Evolutionary conservation across 1,140 invertebrate species (phyloP).

Genomic region (Trichonephila clavipes): DNA sequence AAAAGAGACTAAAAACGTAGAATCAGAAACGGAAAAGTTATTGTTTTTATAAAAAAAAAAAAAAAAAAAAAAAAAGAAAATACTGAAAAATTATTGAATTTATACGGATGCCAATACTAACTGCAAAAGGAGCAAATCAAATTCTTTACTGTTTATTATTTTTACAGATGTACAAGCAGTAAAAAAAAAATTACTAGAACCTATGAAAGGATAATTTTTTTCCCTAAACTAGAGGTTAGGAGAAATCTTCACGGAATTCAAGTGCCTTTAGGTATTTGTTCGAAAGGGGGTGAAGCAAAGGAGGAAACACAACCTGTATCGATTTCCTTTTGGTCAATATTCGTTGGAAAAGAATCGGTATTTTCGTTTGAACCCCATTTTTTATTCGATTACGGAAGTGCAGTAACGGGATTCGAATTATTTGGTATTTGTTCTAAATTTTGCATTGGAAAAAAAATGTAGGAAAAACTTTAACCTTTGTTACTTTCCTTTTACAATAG

Average conservation of each 20-base stretch:
- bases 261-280: conserved; percentile 49
- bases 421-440: conserved; percentile 69
- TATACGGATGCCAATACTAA: conserved; percentile 24
- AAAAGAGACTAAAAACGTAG: background rate
- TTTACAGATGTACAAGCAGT: conserved; percentile 26
- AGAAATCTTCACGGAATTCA: conserved; percentile 25
- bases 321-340: conserved; percentile 69
- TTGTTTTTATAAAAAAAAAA: background rate
- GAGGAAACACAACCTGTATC: conserved; percentile 21
- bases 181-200: background rate
- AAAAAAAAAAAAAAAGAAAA: too few relatives aligned
- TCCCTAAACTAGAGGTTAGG: background rate
- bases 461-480: background rate
- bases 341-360: conserved; percentile 57
- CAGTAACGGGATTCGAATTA: conserved; percentile 68
- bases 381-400: conserved; percentile 60
- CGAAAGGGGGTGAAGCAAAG: background rate
- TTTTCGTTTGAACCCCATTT: conserved; percentile 66
- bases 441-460: conserved; percentile 8
- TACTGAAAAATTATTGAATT: conserved; percentile 2
- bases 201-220: background rate
- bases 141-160: conserved; percentile 4
- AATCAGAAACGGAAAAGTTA: background rate
- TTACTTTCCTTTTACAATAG: background rate
- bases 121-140: background rate